Conservation (phyloP, 2,113 vertebrate species). For the Rhinichthys klamathensis region DNA sequence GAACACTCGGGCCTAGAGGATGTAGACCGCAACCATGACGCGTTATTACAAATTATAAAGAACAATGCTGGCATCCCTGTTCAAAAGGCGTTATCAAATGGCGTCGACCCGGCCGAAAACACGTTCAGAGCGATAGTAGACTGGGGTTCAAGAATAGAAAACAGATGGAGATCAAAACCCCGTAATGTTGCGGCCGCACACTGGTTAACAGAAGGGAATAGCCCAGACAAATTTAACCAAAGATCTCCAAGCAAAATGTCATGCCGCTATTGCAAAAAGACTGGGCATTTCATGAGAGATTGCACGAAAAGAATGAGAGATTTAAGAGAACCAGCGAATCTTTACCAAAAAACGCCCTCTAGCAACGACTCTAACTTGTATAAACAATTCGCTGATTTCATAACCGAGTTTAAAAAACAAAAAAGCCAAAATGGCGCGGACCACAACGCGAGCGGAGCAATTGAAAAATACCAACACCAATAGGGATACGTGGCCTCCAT, state of each 20-base stretch:
- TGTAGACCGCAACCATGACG: background rate
- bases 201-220: background rate
- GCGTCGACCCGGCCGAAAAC: background rate
- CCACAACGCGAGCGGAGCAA: no score
- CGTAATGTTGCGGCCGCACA: background rate
- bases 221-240: background rate
- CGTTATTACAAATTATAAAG: background rate
- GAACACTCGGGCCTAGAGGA: no score
- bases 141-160: background rate
- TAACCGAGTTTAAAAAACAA: no score
- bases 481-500: no score
- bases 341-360: background rate
- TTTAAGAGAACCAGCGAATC: background rate
- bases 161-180: no score
- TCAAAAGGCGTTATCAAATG: background rate
- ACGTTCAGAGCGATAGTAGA: background rate
- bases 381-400: no score
- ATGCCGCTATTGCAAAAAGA: background rate
- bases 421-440: no score
- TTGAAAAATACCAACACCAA: no score
- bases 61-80: background rate
- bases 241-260: background rate
- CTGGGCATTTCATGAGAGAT: background rate
- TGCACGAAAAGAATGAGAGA: background rate
- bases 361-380: no score